Base-by-base conservation (phyloP, 2,888 invertebrate genomes). In the Ctena decussata region DNA sequence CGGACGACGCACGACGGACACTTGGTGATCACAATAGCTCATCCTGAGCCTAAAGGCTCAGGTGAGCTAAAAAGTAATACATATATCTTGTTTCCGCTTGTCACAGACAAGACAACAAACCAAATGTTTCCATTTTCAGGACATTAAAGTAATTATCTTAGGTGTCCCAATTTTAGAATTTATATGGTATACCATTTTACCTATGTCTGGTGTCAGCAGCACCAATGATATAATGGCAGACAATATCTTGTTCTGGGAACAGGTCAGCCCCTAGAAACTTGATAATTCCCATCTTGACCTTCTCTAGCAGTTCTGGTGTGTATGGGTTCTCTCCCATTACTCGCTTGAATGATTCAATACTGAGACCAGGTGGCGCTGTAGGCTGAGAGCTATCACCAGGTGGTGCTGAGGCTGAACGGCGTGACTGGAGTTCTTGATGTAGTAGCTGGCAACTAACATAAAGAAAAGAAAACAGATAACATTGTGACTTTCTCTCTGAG, bases 251-350 rank as follows among this genome's bases (percentile, higher is more conserved):
- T 92, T 97, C 97, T 37, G 97, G 96, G 92, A 98, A 97, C 57
- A 98, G 97, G 73, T 98, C 98, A 89, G 97, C 97, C 71, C 97
- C 97, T 78, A 99, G 96, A 93, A 99, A 98, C 93, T 98, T 98
- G 1, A 98, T 97, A 92, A 98, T 97, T 41, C 97, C 97, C 89
- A 97, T 96, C 96, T 98, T 98, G 1, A 97, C 96, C 21, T 97
- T 97, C 96, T 98, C 98, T 77, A 98, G 96, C 24, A 91, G 89
- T 46, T 95, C 95, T 18, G 94, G 93, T n/a, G 84, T 85, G 46
- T 93, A 84, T 2, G 94, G 93, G 27, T 85, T 91, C 21, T 95
- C 95, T 46, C 93, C 94, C 18, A 91, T 89, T 21, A 94, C 93
- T 71, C 94, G 84, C 57, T 94, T 93, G 79, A 94, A 92, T 21